These are phyloP conservation scores for Myzus persicae DNA, from an alignment of 1,140 invertebrate genomes.

Conservation along the genomic window DNA sequence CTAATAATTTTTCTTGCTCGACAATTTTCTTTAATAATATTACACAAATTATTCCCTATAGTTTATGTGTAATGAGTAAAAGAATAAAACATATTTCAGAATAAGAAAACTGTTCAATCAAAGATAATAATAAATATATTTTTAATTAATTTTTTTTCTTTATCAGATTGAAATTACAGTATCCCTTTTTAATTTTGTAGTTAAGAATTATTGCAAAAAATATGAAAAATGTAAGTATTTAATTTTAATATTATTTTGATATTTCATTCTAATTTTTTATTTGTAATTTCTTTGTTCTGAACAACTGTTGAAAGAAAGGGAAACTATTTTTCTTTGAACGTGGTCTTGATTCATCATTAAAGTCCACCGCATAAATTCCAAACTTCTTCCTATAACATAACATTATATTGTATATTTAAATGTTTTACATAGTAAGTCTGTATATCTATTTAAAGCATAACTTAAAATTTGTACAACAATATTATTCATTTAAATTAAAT, in stretches of 20 bases:
- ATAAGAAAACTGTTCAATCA: neutral
- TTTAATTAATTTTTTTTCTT: too few species aligned
- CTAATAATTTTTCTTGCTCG: too few species aligned
- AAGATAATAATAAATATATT: too few species aligned
- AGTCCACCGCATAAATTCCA: constrained; percentile 9
- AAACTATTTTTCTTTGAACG: neutral
- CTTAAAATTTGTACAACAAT: neutral
- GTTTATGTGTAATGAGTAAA: neutral
- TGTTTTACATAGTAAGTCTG: neutral
- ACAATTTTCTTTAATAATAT: neutral
- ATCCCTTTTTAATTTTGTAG: too few species aligned
- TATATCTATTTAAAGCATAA: neutral
- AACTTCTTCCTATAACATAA: neutral
- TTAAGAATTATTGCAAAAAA: neutral
- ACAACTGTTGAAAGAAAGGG: neutral
- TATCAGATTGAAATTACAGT: too few species aligned
- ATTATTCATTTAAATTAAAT: neutral
- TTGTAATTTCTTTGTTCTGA: neutral
- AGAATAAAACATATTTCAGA: neutral
- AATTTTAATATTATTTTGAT: neutral
- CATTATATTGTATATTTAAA: neutral
- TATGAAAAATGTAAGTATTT: neutral
- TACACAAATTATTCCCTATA: too few species aligned
- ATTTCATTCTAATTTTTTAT: neutral
- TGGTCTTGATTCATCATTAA: neutral